Evolutionary conservation across 2,113 vertebrate genomes (phyloP).

Genomic region (Podarcis muralis): DNA sequence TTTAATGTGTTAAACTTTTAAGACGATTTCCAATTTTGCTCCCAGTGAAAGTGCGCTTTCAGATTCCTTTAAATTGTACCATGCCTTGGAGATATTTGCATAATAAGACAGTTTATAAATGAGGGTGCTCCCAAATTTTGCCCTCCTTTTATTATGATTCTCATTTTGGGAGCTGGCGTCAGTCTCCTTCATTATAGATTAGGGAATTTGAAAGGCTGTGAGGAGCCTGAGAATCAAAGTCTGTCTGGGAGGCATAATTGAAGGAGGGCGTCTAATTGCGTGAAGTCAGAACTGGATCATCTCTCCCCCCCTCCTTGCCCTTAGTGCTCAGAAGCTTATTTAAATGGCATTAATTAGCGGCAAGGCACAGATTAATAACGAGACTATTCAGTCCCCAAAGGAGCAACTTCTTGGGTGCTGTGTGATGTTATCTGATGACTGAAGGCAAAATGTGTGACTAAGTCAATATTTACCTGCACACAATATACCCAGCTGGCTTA

Average conservation of each 20-base stretch:
- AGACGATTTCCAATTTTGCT: constrained; percentile 42
- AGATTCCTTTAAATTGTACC: constrained; percentile 38
- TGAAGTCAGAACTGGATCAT: constrained; percentile 56
- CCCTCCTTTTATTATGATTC: not conserved
- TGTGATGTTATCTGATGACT: constrained; percentile 33
- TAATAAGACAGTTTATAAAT: constrained; percentile 48
- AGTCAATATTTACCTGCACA: constrained; percentile 38
- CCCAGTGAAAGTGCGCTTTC: constrained; percentile 42
- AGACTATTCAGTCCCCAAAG: constrained; percentile 32
- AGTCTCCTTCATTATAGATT: constrained; percentile 35
- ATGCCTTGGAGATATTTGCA: constrained; percentile 43
- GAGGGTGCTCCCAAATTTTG: constrained; percentile 28
- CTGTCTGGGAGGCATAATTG: constrained; percentile 51
- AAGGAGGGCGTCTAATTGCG: constrained; percentile 21
- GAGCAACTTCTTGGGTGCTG: constrained; percentile 38
- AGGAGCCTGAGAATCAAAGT: constrained; percentile 41
- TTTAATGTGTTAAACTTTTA: constrained; percentile 31
- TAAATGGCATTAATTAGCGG: constrained; percentile 58
- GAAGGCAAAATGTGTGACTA: constrained; percentile 39
- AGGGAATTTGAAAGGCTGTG: constrained; percentile 24
- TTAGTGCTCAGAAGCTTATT: constrained; percentile 49
- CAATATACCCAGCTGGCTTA: not conserved
- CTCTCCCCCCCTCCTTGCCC: constrained; percentile 27
- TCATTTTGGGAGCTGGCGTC: constrained; percentile 16
- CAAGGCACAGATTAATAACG: constrained; percentile 45